Evolutionary conservation across 2,888 invertebrate species (phyloP).

Genomic region (Alviniconcha strummeri): DNA sequence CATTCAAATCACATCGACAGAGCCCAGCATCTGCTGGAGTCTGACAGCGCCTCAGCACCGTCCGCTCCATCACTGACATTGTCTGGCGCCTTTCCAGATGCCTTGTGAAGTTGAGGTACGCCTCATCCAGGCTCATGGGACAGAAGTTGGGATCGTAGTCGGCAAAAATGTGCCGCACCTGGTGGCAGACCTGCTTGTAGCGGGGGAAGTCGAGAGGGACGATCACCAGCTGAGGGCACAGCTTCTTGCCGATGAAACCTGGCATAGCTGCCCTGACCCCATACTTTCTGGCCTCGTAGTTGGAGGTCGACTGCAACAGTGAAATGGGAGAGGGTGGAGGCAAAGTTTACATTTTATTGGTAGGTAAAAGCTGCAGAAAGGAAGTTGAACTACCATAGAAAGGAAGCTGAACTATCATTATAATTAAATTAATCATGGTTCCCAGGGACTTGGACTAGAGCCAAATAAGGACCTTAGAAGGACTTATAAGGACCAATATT

Average conservation of each 20-base stretch:
- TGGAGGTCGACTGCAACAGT: conserved; percentile 77
- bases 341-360: no score
- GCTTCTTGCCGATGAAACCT: conserved; percentile 78
- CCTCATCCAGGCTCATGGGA: conserved; percentile 78
- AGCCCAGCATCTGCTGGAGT: conserved; percentile 37
- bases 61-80: conserved; percentile 52
- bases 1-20: conserved; percentile 42
- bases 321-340: no score
- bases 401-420: no score
- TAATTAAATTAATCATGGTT: no score
- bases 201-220: conserved; percentile 76
- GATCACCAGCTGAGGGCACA: conserved; percentile 78
- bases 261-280: conserved; percentile 81
- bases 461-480: no score
- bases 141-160: conserved; percentile 77
- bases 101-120: conserved; percentile 77
- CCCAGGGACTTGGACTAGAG: no score
- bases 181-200: conserved; percentile 74
- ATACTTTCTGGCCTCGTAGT: conserved; percentile 78
- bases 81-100: conserved; percentile 66
- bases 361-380: no score
- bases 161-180: conserved; percentile 72
- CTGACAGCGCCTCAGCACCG: conserved; percentile 51
- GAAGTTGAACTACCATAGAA: no score
- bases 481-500: no score